Evolutionary conservation across 2,113 vertebrate species (phyloP), one percentile per base, ranked within the genome.

Genomic region (Phodopus roborovskii): DNA sequence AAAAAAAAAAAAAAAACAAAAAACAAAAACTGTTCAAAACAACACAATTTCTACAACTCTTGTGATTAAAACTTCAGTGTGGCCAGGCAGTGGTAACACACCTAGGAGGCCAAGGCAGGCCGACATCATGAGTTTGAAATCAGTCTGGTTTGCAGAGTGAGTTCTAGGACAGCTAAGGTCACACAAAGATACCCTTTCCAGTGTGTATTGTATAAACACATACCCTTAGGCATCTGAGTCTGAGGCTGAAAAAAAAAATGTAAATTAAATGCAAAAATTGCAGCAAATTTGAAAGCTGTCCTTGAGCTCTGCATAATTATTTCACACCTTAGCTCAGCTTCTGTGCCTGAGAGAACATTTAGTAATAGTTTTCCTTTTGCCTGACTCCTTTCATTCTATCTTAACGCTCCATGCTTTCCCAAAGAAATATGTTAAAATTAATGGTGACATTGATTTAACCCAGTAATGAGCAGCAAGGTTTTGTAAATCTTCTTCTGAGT

Each of bases 181-280:
- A 11, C 20, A 73, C 19, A 73, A 19, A 73, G 70, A 73, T 39
- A n/a, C 36, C 36, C 36, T n/a, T 3, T 74, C 3, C 10, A 50
- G 36, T 64, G 78, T 19, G 39, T 48, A 60, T 62, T 71, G 1
- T 74, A 3, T 39, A n/a, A 7, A 26, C 26, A 73, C 4, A 86
- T 73, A 60, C 36, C 58, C 30, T 93, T 68, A 73, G 7, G 6
- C 30, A 68, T 85, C 56, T 78, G 60, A 10, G 70, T 58, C 68
- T 92, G 83, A 62, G 26, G 87, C 24, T 95, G 88, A 79, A 48
- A 68, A 92, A 91, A 79, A 48, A 68, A 92, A 87, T 56, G 5
- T 58, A 58, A 92, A 71, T 88, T 79, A 92, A 48, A 17, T 87
- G 7, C 33, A 93, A 79, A 82, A 12, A 85, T 30, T 66, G 22